Conservation (phyloP, 2,797 vertebrate species). For the Myripristis murdjan region DNA sequence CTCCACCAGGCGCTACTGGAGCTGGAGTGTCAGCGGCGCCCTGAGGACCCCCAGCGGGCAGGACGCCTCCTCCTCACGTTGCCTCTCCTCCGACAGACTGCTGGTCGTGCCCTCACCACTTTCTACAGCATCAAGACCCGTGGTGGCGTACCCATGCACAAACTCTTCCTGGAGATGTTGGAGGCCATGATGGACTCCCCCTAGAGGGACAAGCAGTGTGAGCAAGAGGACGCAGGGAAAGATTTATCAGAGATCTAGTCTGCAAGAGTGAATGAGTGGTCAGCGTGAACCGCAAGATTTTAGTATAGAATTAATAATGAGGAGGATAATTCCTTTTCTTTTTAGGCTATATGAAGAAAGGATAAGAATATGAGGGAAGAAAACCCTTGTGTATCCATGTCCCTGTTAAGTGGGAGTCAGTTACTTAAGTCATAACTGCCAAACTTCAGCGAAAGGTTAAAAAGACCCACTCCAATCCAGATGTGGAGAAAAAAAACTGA, state of each 20-base stretch:
- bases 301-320: constrained; percentile 59
- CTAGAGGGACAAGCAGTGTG: constrained; percentile 63
- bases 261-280: constrained; percentile 53
- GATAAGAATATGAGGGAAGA: constrained; percentile 46
- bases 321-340: constrained; percentile 45
- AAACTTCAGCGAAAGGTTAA: constrained; percentile 55
- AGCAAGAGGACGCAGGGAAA: constrained; percentile 34
- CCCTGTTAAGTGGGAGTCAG: constrained; percentile 34
- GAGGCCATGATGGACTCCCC: constrained; percentile 97
- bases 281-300: constrained; percentile 65
- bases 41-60: constrained; percentile 86
- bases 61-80: constrained; percentile 93
- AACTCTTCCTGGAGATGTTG: constrained; percentile 96
- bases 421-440: constrained; percentile 63
- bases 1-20: constrained; percentile 93
- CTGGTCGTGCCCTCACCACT: constrained; percentile 92
- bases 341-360: constrained; percentile 53
- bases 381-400: constrained; percentile 44
- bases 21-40: constrained; percentile 88
- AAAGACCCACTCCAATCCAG: constrained; percentile 41
- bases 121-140: constrained; percentile 95
- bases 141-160: constrained; percentile 95
- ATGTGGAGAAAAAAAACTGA: constrained; percentile 8
- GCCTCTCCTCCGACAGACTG: constrained; percentile 93
- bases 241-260: constrained; percentile 53